phyloP scores from a whole-genome alignment of 2,888 invertebrate genomes.

The Azorinus chamasolen region DNA sequence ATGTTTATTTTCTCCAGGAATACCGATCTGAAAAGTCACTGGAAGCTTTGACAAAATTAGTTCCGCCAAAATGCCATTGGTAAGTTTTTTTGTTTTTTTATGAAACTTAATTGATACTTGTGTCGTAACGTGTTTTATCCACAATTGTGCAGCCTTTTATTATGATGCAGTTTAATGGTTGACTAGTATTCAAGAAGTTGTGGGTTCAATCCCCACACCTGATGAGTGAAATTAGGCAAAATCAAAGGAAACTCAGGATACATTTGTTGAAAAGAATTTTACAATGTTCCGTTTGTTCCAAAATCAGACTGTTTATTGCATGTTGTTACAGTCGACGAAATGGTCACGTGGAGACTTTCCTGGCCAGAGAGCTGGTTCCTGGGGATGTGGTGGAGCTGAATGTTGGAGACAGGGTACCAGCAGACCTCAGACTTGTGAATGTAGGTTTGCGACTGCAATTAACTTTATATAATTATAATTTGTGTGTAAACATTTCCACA shows the following conservation, averaged over 20 bases:
- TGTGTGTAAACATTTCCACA: no score
- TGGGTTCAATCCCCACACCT: no score
- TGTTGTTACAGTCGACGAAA: conserved; percentile 93
- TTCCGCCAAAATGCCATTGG: conserved; percentile 98
- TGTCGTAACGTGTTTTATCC: no score
- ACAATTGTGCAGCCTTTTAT: no score
- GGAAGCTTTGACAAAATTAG: conserved; percentile 98
- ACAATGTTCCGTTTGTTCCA: no score
- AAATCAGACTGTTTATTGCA: no score
- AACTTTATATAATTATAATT: no score
- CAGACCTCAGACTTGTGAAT: conserved; percentile 97
- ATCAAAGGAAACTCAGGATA: no score
- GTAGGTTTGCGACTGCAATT: conserved; percentile 85
- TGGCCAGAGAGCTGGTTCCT: conserved; percentile 98
- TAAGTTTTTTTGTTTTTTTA: conserved; percentile 61
- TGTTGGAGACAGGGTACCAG: conserved; percentile 98
- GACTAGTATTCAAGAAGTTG: no score
- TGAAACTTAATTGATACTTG: not conserved
- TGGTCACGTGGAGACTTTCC: conserved; percentile 94
- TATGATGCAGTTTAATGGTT: no score
- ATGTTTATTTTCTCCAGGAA: conserved; percentile 72
- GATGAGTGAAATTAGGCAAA: no score
- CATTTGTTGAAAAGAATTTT: no score
- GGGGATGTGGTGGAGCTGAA: conserved; percentile 97
- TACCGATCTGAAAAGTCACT: conserved; percentile 99